These are phyloP conservation scores for Corbicula japonica DNA, from an alignment of 2,888 invertebrate species.

Conservation along the genomic window DNA sequence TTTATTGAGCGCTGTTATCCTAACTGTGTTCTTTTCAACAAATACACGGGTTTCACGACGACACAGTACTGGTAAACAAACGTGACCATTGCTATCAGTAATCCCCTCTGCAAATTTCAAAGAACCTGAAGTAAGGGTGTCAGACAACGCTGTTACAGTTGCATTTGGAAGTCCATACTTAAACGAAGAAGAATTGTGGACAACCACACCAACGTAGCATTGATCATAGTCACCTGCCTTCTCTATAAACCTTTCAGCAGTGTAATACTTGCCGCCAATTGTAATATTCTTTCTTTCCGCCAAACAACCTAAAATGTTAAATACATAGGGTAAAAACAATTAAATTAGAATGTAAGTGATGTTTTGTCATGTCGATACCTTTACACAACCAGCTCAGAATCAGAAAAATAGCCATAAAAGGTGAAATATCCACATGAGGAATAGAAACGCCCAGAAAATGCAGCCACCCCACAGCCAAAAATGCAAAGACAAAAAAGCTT, in stretches of 20 bases:
- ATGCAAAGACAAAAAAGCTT: too few species aligned
- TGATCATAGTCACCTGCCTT: slow-evolving; percentile 23
- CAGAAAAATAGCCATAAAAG: too few species aligned
- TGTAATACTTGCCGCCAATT: slow-evolving; percentile 1
- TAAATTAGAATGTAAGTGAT: too few species aligned
- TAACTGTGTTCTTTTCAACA: slow-evolving; percentile 32
- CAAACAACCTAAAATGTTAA: too few species aligned
- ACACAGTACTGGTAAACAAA: slow-evolving; percentile 38
- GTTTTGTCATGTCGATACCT: too few species aligned
- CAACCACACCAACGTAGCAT: slow-evolving; percentile 45
- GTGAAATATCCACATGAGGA: too few species aligned
- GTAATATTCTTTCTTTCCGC: background rate
- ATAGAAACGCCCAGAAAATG: too few species aligned
- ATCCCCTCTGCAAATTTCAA: background rate
- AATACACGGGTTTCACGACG: slow-evolving; percentile 20
- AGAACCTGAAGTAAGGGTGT: too few species aligned
- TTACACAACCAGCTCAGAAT: too few species aligned
- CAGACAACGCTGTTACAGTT: slow-evolving; percentile 19
- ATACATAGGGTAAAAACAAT: too few species aligned
- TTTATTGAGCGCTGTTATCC: slow-evolving; percentile 27
- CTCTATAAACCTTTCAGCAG: background rate
- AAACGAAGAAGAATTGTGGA: slow-evolving; percentile 36
- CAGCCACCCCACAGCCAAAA: too few species aligned
- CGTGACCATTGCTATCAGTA: slow-evolving; percentile 33
- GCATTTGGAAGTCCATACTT: slow-evolving; percentile 11